phyloP scores from a whole-genome alignment of 2,797 vertebrate genomes.

The Euphonia xanthogaster region DNA sequence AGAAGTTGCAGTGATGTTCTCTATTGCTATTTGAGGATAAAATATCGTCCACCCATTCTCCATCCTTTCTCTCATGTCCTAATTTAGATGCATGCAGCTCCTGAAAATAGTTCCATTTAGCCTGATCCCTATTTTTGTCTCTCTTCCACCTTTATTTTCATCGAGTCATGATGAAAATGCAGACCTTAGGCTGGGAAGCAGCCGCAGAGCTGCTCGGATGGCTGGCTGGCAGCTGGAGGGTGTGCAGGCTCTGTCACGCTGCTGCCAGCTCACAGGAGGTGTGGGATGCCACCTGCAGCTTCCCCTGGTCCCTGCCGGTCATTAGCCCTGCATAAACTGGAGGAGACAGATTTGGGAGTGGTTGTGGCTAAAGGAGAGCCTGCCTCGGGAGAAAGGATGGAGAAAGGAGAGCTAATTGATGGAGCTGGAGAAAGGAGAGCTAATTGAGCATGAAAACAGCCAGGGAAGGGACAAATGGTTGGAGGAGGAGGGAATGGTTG shows the following conservation, averaged over 20 bases:
- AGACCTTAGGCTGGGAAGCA: not conserved
- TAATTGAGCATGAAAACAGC: not conserved
- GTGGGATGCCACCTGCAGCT: not conserved
- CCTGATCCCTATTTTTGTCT: not conserved
- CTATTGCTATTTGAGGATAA: not conserved
- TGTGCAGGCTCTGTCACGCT: accelerated
- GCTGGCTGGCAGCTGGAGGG: not conserved
- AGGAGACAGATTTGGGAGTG: not conserved
- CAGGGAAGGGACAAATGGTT: not conserved
- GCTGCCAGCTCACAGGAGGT: not conserved
- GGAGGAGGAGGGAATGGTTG: not conserved
- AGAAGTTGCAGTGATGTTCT: not conserved
- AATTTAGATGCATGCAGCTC: not conserved
- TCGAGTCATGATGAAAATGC: not conserved
- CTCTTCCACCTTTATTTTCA: not conserved
- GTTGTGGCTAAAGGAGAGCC: not conserved
- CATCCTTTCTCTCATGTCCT: not conserved
- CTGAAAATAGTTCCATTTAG: not conserved
- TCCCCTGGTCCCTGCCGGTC: accelerated
- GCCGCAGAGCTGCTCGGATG: not conserved
- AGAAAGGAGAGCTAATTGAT: not conserved
- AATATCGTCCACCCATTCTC: not conserved
- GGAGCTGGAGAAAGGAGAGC: no score
- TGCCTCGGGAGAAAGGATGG: not conserved
- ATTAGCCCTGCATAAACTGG: not conserved